These are phyloP conservation scores for Clusia tigrina DNA, from an alignment of 2,888 invertebrate species.

Conservation along the genomic window DNA sequence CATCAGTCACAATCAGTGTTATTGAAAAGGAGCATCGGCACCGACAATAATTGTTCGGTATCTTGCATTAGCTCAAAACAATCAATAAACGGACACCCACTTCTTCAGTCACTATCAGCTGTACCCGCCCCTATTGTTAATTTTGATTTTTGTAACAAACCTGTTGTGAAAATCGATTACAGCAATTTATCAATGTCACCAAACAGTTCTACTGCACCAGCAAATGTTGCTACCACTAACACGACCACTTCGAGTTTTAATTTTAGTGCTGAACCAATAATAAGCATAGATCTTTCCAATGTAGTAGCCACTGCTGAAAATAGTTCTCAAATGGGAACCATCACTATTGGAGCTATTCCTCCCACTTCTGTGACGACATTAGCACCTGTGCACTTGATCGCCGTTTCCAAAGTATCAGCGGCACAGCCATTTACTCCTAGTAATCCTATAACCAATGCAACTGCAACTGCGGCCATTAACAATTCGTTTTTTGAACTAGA, in stretches of 20 bases:
- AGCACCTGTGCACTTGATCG: no score
- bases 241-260: slow-evolving; percentile 36
- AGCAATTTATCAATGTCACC: slow-evolving; percentile 55
- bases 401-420: no score
- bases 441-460: no score
- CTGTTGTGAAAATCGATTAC: slow-evolving; percentile 64
- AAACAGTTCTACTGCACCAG: slow-evolving; percentile 29
- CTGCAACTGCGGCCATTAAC: slow-evolving; percentile 32
- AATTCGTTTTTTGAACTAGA: slow-evolving; percentile 61
- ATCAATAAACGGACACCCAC: no score
- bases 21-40: no score
- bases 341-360: no score
- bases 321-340: no score
- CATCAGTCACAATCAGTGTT: slow-evolving; percentile 50
- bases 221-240: slow-evolving; percentile 10
- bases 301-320: slow-evolving; percentile 47
- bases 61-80: no score
- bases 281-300: slow-evolving; percentile 62
- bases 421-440: no score
- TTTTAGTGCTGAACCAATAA: slow-evolving; percentile 55
- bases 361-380: no score
- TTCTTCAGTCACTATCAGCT: no score
- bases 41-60: no score
- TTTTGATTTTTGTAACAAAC: slow-evolving; percentile 59
- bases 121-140: slow-evolving; percentile 61